These are phyloP conservation scores for Pseudomyrmex gracilis DNA, from an alignment of 1,140 invertebrate species.

Conservation along the genomic window DNA sequence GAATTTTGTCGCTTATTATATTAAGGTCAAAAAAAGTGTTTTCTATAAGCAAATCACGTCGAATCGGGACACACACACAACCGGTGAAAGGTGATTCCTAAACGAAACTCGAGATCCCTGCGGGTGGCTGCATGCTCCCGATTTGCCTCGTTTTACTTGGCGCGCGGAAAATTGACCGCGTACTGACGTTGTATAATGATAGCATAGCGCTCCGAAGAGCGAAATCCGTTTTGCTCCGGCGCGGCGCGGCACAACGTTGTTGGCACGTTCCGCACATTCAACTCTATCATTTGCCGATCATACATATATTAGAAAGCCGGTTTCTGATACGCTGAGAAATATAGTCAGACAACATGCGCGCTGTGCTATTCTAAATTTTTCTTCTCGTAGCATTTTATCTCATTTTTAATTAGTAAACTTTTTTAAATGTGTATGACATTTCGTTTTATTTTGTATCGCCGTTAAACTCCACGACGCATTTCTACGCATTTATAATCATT, in stretches of 20 bases:
- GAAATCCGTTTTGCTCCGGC: slow-evolving; percentile 4
- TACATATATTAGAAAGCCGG: slow-evolving; percentile 46
- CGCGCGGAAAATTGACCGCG: slow-evolving; percentile 19
- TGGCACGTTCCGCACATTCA: slow-evolving; percentile 10
- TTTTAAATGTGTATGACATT: not conserved
- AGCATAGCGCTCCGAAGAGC: slow-evolving; percentile 8
- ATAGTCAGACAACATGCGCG: not conserved
- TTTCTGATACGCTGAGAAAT: not conserved
- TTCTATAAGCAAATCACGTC: slow-evolving; percentile 55
- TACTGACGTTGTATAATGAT: slow-evolving; percentile 5
- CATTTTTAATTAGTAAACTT: not conserved
- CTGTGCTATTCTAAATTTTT: slow-evolving; percentile 32
- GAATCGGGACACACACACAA: slow-evolving; percentile 29
- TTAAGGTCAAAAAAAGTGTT: slow-evolving; percentile 46
- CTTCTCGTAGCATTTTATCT: too few species aligned
- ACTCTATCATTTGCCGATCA: slow-evolving; percentile 36
- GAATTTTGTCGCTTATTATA: slow-evolving; percentile 47
- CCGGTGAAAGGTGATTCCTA: slow-evolving; percentile 76
- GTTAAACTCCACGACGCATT: not conserved
- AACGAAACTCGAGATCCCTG: slow-evolving; percentile 15
- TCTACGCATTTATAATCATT: not conserved
- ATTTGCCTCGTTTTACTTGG: slow-evolving; percentile 37
- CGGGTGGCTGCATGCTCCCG: slow-evolving; percentile 54
- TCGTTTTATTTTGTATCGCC: not conserved
- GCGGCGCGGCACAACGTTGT: slow-evolving; percentile 26